Evolutionary conservation across 2,113 vertebrate genomes (phyloP), one percentile per base, ranked within the genome.

Genomic region (Grantiella picta): DNA sequence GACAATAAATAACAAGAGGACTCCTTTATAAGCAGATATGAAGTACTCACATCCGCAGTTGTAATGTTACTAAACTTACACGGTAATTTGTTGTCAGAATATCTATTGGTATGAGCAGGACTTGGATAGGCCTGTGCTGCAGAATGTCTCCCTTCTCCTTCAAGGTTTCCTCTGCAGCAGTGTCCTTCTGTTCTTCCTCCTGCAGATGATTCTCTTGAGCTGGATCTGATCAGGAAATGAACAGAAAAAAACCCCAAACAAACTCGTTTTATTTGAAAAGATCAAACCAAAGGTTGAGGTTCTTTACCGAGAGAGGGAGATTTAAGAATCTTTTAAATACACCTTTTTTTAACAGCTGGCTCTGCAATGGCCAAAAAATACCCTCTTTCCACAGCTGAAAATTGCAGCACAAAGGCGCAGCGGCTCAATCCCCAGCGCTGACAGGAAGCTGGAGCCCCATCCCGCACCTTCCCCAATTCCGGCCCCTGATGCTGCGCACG

Each of bases 1-100:
- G 33, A 50, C 75, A 86, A 86, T 80, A 93, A 93, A 93, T 64
- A 77, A 70, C 19, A 57, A 52, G 31, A 69, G 25, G 21, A 84
- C 35, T 47, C 54, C 54, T 81, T 94, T 70, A 72, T 76, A 92
- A 84, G 70, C 15, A 60, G 27, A 44, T 84, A 68, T 38, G 19
- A 79, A 87, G 54, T 79, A 36, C 45, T 80, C 31, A 49, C 54
- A 86, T 88, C 88, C 2, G 1, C 1, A 6, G n/a, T n/a, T n/a
- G n/a, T n/a, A n/a, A 19, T 31, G 53, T 76, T 86, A 64, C 83
- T 86, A 31, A 93, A 84, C 31, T 94, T 82, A n/a, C 7, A 38
- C 0, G 0, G 15, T 57, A 33, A n/a, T 86, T 84, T 86, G 25
- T 45, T 78, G 18, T 64, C 22, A n/a, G 61, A 35, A 3, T 63